These are phyloP conservation scores for Nesidiocoris tenuis DNA, from an alignment of 2,888 invertebrate genomes.

Conservation along the genomic window DNA sequence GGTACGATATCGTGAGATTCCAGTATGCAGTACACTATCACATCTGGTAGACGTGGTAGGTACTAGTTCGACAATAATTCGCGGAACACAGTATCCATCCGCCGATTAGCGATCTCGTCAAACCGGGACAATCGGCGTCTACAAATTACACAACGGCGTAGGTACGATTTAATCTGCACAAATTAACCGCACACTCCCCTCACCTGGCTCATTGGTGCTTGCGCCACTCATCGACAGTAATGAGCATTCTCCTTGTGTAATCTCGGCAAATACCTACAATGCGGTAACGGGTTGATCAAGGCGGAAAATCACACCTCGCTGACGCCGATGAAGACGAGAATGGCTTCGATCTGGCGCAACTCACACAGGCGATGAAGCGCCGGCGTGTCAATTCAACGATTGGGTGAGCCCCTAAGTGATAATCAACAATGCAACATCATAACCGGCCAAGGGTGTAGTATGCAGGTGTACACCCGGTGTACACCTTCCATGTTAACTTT, in stretches of 20 bases:
- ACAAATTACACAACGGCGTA: conserved; percentile 37
- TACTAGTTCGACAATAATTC: too few relatives aligned
- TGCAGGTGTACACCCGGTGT: too few relatives aligned
- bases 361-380: not conserved
- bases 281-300: conserved; percentile 27
- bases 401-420: too few relatives aligned
- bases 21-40: too few relatives aligned
- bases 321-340: not conserved
- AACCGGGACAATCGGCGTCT: conserved; percentile 28
- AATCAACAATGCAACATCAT: too few relatives aligned
- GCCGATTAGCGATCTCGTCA: conserved; percentile 11
- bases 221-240: conserved; percentile 7
- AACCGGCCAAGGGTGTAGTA: too few relatives aligned
- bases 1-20: too few relatives aligned
- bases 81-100: too few relatives aligned
- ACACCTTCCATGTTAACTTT: too few relatives aligned
- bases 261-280: conserved; percentile 11
- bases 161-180: conserved; percentile 42
- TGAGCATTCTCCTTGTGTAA: conserved; percentile 22
- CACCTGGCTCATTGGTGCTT: not conserved
- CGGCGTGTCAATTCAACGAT: too few relatives aligned
- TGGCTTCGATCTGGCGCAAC: not conserved
- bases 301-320: conserved; percentile 23
- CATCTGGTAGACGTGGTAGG: too few relatives aligned
- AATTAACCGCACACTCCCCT: conserved; percentile 34